Evolutionary conservation across 2,888 invertebrate species (phyloP).

Genomic region (Agrotis puta): DNA sequence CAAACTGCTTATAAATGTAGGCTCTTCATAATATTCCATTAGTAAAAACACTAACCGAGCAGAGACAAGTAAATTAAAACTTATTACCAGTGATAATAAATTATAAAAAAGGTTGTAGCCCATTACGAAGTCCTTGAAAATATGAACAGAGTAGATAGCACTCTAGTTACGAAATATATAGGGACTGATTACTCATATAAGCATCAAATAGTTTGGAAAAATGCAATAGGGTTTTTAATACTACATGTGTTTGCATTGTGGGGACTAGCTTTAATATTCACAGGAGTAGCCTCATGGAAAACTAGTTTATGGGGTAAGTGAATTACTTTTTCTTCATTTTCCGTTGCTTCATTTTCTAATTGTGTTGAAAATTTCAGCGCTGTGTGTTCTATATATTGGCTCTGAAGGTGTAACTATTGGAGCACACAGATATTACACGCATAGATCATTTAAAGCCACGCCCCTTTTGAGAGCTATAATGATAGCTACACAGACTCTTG

Average conservation of each 20-base stretch:
- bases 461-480: conserved; percentile 91
- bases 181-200: conserved; percentile 79
- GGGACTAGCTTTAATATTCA: conserved; percentile 77
- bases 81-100: conserved; percentile 41
- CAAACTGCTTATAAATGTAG: conserved; percentile 52
- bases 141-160: conserved; percentile 29
- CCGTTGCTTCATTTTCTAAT: background rate
- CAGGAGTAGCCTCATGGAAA: conserved; percentile 56
- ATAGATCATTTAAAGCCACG: conserved; percentile 94
- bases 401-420: conserved; percentile 94
- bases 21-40: conserved; percentile 41
- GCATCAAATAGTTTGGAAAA: conserved; percentile 92
- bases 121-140: background rate
- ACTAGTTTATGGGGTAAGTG: conserved; percentile 64
- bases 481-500: conserved; percentile 92
- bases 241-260: conserved; percentile 87
- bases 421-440: conserved; percentile 95
- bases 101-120: conserved; percentile 6
- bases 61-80: conserved; percentile 39
- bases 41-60: conserved; percentile 32
- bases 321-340: background rate
- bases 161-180: conserved; percentile 64
- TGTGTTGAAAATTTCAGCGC: conserved; percentile 49
- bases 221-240: conserved; percentile 91
- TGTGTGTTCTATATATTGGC: conserved; percentile 60